Base-by-base conservation (phyloP, 2,113 vertebrate genomes). In the Phrynosoma platyrhinos region DNA sequence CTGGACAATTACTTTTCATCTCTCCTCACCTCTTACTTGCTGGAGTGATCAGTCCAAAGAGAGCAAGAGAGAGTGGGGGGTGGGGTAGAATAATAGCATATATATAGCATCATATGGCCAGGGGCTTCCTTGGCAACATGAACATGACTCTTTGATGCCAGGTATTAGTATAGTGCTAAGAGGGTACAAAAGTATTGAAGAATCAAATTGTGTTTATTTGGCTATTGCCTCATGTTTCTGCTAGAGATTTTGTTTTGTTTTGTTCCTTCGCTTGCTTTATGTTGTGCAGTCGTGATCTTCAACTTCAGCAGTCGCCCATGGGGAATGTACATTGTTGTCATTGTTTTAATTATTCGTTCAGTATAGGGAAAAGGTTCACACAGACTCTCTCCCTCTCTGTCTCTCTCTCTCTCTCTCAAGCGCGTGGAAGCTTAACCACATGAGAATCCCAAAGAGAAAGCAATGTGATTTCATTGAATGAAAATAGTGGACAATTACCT, bases 341-440 rank as follows among this genome's bases (percentile, higher is more conserved):
- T 42, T 84, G 47, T 91, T 96, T 95, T 95, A 93, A 95, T 96
- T 96, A 93, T 95, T 96, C 91, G 92, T 94, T 94, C 98, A 98
- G 98, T 96, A 92, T 97, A 78, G 97, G 97, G 94, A 97, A 97
- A 95, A 98, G 96, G 91, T 95, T 98, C 89, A 93, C 94, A 85
- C 95, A 89, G 53, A 96, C 97, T 96, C 95, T 97, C 85, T 80
- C 18, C 62, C 58, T 88, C 96, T 80, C 18, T 75, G 30, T 88
- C 95, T 96, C 97, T 96, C 95, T 97, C 85, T 80, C 18, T 75
- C 58, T 88, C 95, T 9, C 27, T 69, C 27, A 25, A 64, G 9
- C 62, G 21, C 62, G 21, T 55, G 36, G 97, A 97, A 95, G 96
- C 97, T 97, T 96, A 97, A 96, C 93, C 97, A 96, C 95, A 96